Percentiles rank a stretch among this genome's conserved stretches.
Evolutionary conservation across 2,888 invertebrate species (phyloP).

Genomic region (Trichopoda pennipes): DNA sequence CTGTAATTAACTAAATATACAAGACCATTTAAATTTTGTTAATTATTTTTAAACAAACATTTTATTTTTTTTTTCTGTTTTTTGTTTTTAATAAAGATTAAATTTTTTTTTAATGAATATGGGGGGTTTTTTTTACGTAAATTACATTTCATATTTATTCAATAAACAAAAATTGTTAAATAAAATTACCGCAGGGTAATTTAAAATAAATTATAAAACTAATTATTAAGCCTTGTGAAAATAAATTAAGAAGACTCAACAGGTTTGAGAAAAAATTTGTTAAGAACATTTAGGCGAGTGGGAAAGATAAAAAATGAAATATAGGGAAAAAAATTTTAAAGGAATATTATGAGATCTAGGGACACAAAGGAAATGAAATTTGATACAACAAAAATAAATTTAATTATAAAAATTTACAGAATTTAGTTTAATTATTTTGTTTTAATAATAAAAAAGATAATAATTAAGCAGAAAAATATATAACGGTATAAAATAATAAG

Average conservation of each 20-base stretch:
- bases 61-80: constrained; percentile 61
- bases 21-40: background rate
- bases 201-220: constrained; percentile 57
- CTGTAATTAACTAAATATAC: background rate
- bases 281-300: constrained; percentile 1
- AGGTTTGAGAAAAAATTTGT: background rate
- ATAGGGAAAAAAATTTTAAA: background rate
- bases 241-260: background rate
- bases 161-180: constrained; percentile 56
- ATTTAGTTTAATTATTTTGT: constrained; percentile 32
- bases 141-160: constrained; percentile 62
- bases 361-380: background rate
- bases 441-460: background rate
- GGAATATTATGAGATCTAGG: background rate
- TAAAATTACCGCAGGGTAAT: constrained; percentile 51
- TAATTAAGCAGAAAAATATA: background rate
- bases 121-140: constrained; percentile 43
- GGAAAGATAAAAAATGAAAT: background rate
- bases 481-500: constrained; percentile 27
- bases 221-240: constrained; percentile 23
- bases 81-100: too few species aligned
- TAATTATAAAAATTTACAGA: constrained; percentile 18
- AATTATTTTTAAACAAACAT: constrained; percentile 62
- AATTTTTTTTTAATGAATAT: constrained; percentile 50
- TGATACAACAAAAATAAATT: background rate